These are phyloP conservation scores for Temnothorax curvispinosus DNA, from an alignment of 1,140 invertebrate genomes.

Conservation along the genomic window DNA sequence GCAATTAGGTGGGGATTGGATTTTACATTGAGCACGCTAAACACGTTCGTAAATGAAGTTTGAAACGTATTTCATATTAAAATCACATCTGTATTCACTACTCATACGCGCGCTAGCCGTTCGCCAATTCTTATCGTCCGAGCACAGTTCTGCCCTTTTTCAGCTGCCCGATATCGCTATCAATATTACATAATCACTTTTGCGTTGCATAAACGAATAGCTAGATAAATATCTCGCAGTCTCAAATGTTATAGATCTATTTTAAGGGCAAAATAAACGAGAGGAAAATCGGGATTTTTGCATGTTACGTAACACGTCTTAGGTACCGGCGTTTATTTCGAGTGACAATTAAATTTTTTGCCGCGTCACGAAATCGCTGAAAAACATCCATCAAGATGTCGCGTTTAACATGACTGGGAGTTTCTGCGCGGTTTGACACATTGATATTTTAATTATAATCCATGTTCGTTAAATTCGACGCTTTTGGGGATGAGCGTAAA, in stretches of 20 bases:
- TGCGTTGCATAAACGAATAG: not conserved
- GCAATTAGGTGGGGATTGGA: not conserved
- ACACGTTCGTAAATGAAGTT: not conserved
- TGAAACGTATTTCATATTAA: slow-evolving; percentile 19
- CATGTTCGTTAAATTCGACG: not conserved
- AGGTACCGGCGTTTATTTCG: not conserved
- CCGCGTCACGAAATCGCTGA: not conserved
- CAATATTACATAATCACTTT: not conserved
- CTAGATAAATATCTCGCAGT: not conserved
- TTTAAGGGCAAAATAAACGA: not conserved
- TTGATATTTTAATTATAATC: not conserved
- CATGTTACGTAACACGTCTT: not conserved
- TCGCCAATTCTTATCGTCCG: not conserved
- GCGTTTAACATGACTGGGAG: not conserved
- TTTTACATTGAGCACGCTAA: not conserved
- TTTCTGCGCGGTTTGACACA: not conserved
- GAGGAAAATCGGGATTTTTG: slow-evolving; percentile 3
- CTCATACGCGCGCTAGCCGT: not conserved
- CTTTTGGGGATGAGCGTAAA: not conserved
- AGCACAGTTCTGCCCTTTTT: not conserved
- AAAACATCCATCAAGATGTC: not conserved
- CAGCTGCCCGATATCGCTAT: not conserved
- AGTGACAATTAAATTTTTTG: not conserved
- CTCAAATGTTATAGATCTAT: not conserved
- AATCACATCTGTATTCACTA: not conserved